A percentile compares a stretch with the other conserved stretches of the same genome.
phyloP scores from a whole-genome alignment of 2,797 vertebrate species.

The Rhynchonycteris naso region DNA sequence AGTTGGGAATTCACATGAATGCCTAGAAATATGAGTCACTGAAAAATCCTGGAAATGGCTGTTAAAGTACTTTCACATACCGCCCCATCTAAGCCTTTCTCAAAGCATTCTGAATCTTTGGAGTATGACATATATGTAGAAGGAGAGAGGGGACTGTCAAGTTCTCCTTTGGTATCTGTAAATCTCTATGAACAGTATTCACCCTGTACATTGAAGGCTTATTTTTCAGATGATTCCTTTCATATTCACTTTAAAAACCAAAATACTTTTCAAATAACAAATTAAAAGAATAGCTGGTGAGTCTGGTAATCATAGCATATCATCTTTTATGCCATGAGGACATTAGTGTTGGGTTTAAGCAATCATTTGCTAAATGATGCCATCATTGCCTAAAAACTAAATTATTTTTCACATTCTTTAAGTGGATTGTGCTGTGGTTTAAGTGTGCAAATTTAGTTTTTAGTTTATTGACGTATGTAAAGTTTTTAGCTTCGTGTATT shows the following conservation, averaged over 20 bases:
- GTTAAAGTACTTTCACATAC: conserved; percentile 65
- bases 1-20: conserved; percentile 80
- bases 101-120: conserved; percentile 29
- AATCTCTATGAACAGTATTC: background rate
- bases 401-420: conserved; percentile 14
- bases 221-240: conserved; percentile 12
- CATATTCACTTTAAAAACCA: conserved; percentile 49
- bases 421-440: background rate
- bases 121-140: background rate
- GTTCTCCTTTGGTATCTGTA: background rate
- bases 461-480: background rate
- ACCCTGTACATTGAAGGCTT: background rate
- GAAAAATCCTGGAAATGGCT: conserved; percentile 81
- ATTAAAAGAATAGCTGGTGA: conserved; percentile 3
- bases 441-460: background rate
- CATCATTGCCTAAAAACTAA: background rate
- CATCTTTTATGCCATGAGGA: background rate
- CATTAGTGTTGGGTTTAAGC: background rate
- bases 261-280: background rate
- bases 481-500: background rate
- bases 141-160: background rate
- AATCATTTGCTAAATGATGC: background rate
- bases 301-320: background rate
- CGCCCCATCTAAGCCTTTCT: conserved; percentile 44
- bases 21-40: conserved; percentile 82